These are phyloP conservation scores for Subacronicta megacephala DNA, from an alignment of 2,888 invertebrate genomes.

Conservation along the genomic window DNA sequence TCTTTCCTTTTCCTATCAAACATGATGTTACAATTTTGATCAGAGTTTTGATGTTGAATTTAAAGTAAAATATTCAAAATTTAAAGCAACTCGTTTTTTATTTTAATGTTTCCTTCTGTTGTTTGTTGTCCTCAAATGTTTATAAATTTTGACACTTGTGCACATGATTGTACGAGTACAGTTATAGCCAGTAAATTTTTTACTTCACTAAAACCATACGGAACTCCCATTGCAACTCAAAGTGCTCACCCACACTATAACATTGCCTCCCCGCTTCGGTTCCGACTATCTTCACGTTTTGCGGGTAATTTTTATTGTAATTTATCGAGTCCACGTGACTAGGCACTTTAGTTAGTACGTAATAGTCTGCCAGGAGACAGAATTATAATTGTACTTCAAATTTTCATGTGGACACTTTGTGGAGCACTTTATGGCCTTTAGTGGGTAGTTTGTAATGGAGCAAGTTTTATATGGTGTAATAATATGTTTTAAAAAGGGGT, in stretches of 20 bases:
- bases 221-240: conserved; percentile 35
- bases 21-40: no score
- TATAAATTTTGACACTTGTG: no score
- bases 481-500: conserved; percentile 41
- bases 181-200: not conserved
- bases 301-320: conserved; percentile 84
- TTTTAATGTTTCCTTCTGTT: no score
- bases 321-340: conserved; percentile 86
- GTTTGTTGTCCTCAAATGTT: no score
- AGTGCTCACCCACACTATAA: conserved; percentile 9
- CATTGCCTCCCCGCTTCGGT: conserved; percentile 39
- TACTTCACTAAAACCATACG: conserved; percentile 12
- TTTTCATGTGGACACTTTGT: conserved; percentile 47
- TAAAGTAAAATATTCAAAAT: no score
- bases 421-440: conserved; percentile 38
- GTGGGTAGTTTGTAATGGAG: conserved; percentile 34
- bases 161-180: not conserved
- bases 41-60: no score
- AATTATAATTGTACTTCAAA: conserved; percentile 69
- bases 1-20: no score
- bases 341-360: conserved; percentile 74
- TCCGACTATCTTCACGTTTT: conserved; percentile 67
- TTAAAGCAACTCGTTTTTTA: no score
- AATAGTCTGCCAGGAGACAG: conserved; percentile 69
- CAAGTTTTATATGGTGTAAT: conserved; percentile 57